phyloP scores from a whole-genome alignment of 1,140 invertebrate species.

The Achatina immaculata region DNA sequence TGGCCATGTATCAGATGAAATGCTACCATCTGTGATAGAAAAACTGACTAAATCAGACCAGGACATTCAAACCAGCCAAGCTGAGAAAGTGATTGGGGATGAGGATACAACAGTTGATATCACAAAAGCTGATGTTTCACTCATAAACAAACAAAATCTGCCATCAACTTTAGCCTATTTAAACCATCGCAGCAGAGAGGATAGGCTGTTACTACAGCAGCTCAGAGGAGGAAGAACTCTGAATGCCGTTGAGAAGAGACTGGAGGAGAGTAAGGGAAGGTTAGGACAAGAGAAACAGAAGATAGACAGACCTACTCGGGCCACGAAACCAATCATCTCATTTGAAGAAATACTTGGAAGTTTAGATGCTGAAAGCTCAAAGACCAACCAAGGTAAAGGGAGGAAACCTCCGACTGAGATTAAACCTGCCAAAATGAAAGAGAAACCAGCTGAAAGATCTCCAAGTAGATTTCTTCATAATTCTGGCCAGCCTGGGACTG shows the following conservation, averaged over 20 bases:
- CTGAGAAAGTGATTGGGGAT: neutral
- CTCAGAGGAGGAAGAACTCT: neutral
- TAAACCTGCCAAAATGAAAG: neutral
- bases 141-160: conserved; percentile 34
- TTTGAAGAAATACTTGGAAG: conserved; percentile 30
- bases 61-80: neutral
- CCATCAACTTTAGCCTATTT: conserved; percentile 22
- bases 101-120: conserved; percentile 21
- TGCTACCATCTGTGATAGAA: neutral
- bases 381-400: neutral
- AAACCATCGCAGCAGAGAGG: conserved; percentile 23
- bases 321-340: neutral
- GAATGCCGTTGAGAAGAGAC: conserved; percentile 29
- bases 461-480: neutral
- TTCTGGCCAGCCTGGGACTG: neutral
- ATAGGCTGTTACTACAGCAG: conserved; percentile 16
- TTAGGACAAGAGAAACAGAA: neutral
- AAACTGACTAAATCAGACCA: neutral
- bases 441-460: neutral
- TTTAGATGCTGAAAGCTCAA: neutral
- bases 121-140: conserved; percentile 30
- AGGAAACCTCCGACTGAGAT: neutral
- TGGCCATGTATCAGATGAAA: neutral
- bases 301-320: neutral
- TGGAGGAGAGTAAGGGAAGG: conserved; percentile 19